phyloP scores from a whole-genome alignment of 1,140 invertebrate genomes.

The Acyrthosiphon pisum region DNA sequence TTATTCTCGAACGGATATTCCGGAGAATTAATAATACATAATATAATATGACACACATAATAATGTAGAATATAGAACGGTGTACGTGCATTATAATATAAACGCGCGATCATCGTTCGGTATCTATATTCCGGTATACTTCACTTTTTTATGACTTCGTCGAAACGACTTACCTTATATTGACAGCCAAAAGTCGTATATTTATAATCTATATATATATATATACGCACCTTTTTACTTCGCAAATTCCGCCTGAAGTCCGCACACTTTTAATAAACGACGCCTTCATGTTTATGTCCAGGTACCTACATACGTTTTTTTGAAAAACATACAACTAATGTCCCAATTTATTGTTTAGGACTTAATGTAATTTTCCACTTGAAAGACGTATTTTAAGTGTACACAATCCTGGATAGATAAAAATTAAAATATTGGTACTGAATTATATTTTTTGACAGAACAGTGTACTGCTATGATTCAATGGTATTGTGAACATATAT shows the following conservation, averaged over 20 bases:
- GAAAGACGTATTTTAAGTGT: no score
- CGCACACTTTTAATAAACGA: not conserved
- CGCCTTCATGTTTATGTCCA: not conserved
- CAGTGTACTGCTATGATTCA: no score
- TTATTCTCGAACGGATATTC: not conserved
- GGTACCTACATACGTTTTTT: no score
- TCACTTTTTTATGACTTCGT: not conserved
- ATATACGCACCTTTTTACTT: no score
- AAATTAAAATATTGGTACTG: no score
- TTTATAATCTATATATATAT: no score
- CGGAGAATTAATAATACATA: not conserved
- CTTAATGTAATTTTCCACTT: no score
- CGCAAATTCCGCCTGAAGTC: not conserved
- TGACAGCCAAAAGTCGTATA: not conserved
- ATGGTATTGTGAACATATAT: no score
- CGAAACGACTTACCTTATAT: not conserved
- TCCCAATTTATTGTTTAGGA: no score
- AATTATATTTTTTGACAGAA: no score
- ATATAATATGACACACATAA: not conserved
- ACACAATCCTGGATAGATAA: no score
- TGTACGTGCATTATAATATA: not conserved
- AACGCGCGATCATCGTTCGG: slow-evolving; percentile 4
- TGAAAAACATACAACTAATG: not conserved
- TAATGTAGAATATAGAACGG: not conserved
- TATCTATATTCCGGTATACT: not conserved